These are phyloP conservation scores for Columbina picui DNA, from an alignment of 2,113 vertebrate genomes.

Conservation along the genomic window DNA sequence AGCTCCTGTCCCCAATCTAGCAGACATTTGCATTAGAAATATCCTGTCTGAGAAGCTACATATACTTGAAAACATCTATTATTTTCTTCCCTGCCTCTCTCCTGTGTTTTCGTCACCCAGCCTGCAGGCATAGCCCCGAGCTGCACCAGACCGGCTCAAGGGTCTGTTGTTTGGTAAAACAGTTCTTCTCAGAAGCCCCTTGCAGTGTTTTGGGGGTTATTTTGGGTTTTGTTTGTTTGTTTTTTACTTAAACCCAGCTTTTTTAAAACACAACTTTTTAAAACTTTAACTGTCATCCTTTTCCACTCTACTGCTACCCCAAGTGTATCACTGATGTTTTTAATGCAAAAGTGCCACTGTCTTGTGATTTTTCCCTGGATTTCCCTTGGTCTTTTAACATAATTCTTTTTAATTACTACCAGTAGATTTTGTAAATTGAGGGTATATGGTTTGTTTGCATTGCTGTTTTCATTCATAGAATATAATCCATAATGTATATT, in stretches of 20 bases:
- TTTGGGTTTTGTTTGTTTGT: not conserved
- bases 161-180: accelerated
- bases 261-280: not conserved
- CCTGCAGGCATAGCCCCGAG: not conserved
- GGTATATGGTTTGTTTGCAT: not conserved
- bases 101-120: not conserved
- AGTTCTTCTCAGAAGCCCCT: not conserved
- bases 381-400: not conserved
- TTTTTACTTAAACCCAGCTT: not conserved
- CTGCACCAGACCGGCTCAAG: not conserved
- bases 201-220: no score
- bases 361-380: not conserved
- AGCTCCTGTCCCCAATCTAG: not conserved
- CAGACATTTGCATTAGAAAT: not conserved
- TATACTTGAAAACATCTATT: not conserved
- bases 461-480: not conserved
- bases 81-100: not conserved
- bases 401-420: not conserved
- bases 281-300: not conserved
- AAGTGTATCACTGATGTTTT: not conserved
- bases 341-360: not conserved
- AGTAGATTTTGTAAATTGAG: not conserved
- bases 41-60: not conserved
- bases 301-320: accelerated
- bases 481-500: not conserved